Evolutionary conservation across 2,113 vertebrate species (phyloP).

Genomic region (Ascaphus truei): DNA sequence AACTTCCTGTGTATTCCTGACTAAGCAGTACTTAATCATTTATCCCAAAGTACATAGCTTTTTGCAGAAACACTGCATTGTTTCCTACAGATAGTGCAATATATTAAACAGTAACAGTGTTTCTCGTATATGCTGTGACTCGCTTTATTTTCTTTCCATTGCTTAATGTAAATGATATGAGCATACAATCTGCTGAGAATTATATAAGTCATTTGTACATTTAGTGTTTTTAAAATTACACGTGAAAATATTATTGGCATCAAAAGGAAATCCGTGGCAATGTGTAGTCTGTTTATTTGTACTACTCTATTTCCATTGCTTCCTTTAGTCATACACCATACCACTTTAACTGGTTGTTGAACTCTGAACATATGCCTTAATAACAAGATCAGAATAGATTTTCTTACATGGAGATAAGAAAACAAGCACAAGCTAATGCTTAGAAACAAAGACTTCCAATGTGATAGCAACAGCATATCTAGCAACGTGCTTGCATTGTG

Average conservation of each 20-base stretch:
- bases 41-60: background rate
- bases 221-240: background rate
- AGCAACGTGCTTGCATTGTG: background rate
- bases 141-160: background rate
- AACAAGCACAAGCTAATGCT: slow-evolving; percentile 22
- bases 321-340: background rate
- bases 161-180: background rate
- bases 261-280: background rate
- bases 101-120: slow-evolving; percentile 7
- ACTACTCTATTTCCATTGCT: background rate
- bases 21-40: background rate
- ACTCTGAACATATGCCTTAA: slow-evolving; percentile 25
- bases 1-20: background rate
- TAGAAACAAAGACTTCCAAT: background rate
- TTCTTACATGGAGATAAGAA: background rate
- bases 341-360: background rate
- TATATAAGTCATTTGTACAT: background rate
- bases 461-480: no score
- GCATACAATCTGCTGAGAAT: background rate
- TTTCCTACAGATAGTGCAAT: background rate
- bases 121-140: background rate
- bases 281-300: slow-evolving; percentile 2
- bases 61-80: background rate
- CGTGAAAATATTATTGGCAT: slow-evolving; percentile 12
- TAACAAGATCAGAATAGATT: slow-evolving; percentile 10